These are phyloP conservation scores for Erythrocercus mccallii DNA, from an alignment of 2,113 vertebrate species.

Conservation along the genomic window DNA sequence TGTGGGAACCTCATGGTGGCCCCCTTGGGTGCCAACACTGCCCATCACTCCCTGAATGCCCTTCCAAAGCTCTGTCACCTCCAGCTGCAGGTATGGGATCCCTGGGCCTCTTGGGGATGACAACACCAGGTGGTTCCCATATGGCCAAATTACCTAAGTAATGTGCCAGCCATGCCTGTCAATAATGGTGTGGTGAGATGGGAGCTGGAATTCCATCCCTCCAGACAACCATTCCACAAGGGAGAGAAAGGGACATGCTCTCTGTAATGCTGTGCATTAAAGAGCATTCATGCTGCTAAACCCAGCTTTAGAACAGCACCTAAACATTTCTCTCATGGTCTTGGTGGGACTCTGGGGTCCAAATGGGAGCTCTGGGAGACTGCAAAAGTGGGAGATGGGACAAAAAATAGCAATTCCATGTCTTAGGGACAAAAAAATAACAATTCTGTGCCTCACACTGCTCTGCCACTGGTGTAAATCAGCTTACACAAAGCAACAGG, in stretches of 20 bases:
- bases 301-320: conserved; percentile 55
- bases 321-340: conserved; percentile 50
- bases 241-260: conserved; percentile 39
- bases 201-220: conserved; percentile 66
- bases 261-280: conserved; percentile 52
- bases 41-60: neutral
- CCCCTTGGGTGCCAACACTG: neutral
- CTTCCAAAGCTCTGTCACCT: neutral
- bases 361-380: conserved; percentile 25
- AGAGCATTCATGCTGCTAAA: conserved; percentile 59
- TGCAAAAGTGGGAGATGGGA: neutral
- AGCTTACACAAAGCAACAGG: neutral
- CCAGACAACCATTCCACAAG: conserved; percentile 47
- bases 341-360: conserved; percentile 55
- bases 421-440: neutral
- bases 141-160: conserved; percentile 12
- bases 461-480: neutral
- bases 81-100: neutral
- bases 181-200: conserved; percentile 37
- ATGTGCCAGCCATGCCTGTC: conserved; percentile 41
- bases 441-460: neutral
- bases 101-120: neutral
- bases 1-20: neutral
- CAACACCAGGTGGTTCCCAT: neutral
- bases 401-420: neutral